Evolutionary conservation across 2,888 invertebrate species (phyloP).

Genomic region (Reticulitermes lucifugus): DNA sequence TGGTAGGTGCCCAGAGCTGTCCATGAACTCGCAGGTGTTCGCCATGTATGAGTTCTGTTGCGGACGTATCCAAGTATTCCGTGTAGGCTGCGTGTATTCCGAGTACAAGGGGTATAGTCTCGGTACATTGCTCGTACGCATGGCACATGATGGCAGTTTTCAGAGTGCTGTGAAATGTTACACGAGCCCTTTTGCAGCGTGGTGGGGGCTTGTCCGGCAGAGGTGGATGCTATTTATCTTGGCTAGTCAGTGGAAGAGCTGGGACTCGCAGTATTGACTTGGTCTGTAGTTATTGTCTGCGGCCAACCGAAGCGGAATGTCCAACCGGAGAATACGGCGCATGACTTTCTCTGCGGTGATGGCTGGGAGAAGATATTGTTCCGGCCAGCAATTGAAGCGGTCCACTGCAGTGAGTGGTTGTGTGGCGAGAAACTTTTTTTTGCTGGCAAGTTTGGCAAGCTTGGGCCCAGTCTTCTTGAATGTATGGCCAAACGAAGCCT

Average conservation of each 20-base stretch:
- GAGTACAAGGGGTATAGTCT: constrained; percentile 56
- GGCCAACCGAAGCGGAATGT: constrained; percentile 60
- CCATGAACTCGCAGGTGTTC: too few species aligned
- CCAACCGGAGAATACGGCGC: constrained; percentile 29
- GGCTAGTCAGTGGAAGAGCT: constrained; percentile 54
- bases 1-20: too few species aligned
- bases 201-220: constrained; percentile 58
- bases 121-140: constrained; percentile 53
- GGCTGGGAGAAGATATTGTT: constrained; percentile 58
- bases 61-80: too few species aligned
- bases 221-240: constrained; percentile 54
- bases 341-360: constrained; percentile 58
- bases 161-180: constrained; percentile 62
- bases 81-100: constrained; percentile 56
- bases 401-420: constrained; percentile 56
- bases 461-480: constrained; percentile 56
- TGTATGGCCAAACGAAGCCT: constrained; percentile 52
- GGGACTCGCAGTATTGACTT: constrained; percentile 60
- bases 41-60: too few species aligned
- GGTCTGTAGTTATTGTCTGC: constrained; percentile 59
- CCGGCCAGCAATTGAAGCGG: constrained; percentile 61
- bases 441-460: constrained; percentile 56
- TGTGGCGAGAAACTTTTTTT: constrained; percentile 57
- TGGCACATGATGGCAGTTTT: constrained; percentile 60
- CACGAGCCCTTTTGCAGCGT: constrained; percentile 61